Evolutionary conservation across 2,113 vertebrate genomes (phyloP), one percentile per base, ranked within the genome.

Genomic region (Puntigrus tetrazona): DNA sequence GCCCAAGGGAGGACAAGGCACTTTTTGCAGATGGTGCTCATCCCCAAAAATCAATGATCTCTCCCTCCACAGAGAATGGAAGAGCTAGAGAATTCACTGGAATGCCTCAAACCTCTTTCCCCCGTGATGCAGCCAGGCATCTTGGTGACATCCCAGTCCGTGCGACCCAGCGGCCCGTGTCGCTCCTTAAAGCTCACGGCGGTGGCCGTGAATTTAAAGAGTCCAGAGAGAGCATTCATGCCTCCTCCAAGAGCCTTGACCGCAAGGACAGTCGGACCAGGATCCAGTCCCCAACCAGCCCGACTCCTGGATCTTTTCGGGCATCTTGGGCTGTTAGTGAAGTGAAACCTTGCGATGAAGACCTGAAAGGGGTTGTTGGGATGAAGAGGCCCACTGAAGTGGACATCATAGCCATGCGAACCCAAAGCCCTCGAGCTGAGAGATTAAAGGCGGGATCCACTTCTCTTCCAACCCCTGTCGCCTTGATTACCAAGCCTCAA

Each of bases 251-350:
- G 86, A 93, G 92, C 85, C 92, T 95, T 7, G 94, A 95, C 79
- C 91, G 94, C 34, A 94, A 83, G 84, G 95, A 94, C 79, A 92
- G 88, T 27, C 91, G 93, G 3, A 79, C 87, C 83, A 88, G 84
- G 0, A 89, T 90, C 0, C 89, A 90, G 76, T 94, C 94, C 34
- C 88, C 88, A 18, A 73, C 69, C 14, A 89, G 88, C 57, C 88
- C 88, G 0, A 87, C 87, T 74, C 94, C 87, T 3, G 94, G 92
- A 22, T 93, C 93, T 52, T 95, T 93, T 85, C 92, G 95, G 55
- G 95, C 97, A 59, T 98, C 97, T 0, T 98, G 97, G 97, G 96
- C 96, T 0, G 97, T 97, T 86, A 96, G 95, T 13, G 96, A 94
- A 1, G 91, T 89, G 0, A 96, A 88, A 83, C 91, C 84, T 81